Evolutionary conservation across 2,113 vertebrate genomes (phyloP), one percentile per base, ranked within the genome.

Genomic region (Charina bottae): DNA sequence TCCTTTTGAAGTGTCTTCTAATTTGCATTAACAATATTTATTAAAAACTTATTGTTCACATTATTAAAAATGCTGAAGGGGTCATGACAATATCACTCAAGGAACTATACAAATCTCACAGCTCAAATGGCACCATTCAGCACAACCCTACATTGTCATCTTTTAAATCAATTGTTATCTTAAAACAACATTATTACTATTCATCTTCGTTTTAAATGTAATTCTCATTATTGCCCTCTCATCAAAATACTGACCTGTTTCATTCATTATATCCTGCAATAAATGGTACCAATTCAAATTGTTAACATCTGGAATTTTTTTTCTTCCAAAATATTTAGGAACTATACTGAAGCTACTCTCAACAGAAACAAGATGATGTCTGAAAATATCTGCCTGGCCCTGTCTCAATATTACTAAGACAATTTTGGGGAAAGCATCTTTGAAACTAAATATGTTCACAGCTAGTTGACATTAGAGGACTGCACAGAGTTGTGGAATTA

Each of bases 161-260:
- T 85, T 88, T 87, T 60, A 12, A 46, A 88, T 58, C 55, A 87
- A 87, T 37, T 42, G 11, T 88, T 46, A 88, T 88, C 37, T 88
- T 60, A 88, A 88, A 46, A 42, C 33, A 60, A 24, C 13, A 46
- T 24, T 46, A 88, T 46, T 46, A 46, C 4, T 13, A 6, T 42
- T 60, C 37, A 26, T 46, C 37, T 85, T 33, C 68, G 46, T 88
- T 60, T 60, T 15, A 12, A 46, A 60, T 5, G 21, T 11, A 42
- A 60, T 88, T 59, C 58, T 59, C 56, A 59, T 15, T 37, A 6
- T 17, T 42, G 37, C 4, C 28, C 26, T 55, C 24, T 59, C 59
- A 88, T 88, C 56, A 88, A 6, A 60, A 60, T 42, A 88, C 56
- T 24, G n/a, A 12, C 11, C 55, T 87, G 56, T n/a, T 26, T 33